Base-by-base conservation (phyloP, 2,797 vertebrate species). In the Potorous gilbertii region DNA sequence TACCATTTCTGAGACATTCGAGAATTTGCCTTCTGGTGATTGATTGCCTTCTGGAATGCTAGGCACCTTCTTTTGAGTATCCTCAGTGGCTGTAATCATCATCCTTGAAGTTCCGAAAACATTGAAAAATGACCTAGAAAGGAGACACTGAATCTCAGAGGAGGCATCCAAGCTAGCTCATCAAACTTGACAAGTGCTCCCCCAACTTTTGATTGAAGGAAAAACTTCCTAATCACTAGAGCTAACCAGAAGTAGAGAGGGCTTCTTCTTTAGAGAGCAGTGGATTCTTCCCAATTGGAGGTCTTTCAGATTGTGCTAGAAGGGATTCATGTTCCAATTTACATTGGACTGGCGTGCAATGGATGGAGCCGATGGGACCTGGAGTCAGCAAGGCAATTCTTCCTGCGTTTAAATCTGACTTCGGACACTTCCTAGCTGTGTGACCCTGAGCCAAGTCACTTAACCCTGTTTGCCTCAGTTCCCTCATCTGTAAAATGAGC, bases 1-100 rank as follows among this genome's bases (percentile, higher is more conserved):
- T 0, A 0, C 55, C 34, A 0, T 11, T 29, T 18, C 59, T n/a
- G 56, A 91, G 62, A 24, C 27, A 14, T 34, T 55, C 28, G 2
- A 0, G 54, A n/a, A 66, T 34, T n/a, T 66, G 34, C 13, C 14
- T 66, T 66, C n/a, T 16, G 31, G 62, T 59, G 0, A 57, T n/a
- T n/a, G n/a, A n/a, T 11, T 31, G 31, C 5, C 13, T n/a, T 31
- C 34, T 66, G 66, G 66, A 74, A 10, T 2, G 1, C 28, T 34
- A 34, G 59, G 18, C 21, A 10, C 46, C 0, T 28, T 57, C 54
- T 74, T 3, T 59, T 28, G 40, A 59, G 40, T 16, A 24, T 46
- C 57, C 54, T 91, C 29, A 90, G 13, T 27, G n/a, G 5, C 55
- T 3, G 91, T 90, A 40, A 16, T 10, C 55, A 90, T 29, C 57